A percentile compares a stretch with the other conserved stretches of the same genome.
Conservation (phyloP, 2,113 vertebrate genomes). For the Clarias gariepinus region DNA sequence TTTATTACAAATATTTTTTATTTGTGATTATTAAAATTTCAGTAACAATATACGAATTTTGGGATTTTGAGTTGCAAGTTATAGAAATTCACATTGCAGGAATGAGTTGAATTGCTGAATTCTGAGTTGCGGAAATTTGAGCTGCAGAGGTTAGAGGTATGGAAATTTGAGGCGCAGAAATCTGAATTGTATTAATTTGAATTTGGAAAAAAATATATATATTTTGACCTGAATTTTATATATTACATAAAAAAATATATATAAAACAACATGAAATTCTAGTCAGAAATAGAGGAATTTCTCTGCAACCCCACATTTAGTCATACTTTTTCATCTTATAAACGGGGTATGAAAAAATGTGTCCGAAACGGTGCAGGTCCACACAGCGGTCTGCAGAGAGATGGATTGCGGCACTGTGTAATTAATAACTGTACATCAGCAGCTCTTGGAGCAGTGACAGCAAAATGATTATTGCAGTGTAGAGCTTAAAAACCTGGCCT, state of each 20-base stretch:
- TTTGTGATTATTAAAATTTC: too few species aligned
- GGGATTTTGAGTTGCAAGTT: neutral
- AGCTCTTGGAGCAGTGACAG: conserved; percentile 55
- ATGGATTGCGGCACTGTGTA: conserved; percentile 60
- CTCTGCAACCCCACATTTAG: neutral
- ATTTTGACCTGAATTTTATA: neutral
- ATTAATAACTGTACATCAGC: conserved; percentile 69
- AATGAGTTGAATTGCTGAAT: neutral
- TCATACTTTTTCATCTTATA: conserved; percentile 63
- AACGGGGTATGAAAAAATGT: conserved; percentile 68
- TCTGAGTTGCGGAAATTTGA: neutral
- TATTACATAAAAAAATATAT: neutral
- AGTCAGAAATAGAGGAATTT: neutral
- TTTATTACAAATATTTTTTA: too few species aligned
- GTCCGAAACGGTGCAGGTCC: conserved; percentile 68
- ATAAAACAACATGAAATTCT: neutral
- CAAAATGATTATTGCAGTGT: conserved; percentile 62
- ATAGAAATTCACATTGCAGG: neutral
- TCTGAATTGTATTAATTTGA: neutral
- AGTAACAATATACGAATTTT: too few species aligned
- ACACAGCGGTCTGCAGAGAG: conserved; percentile 58
- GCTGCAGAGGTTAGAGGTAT: too few species aligned
- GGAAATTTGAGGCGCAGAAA: neutral
- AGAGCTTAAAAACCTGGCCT: conserved; percentile 56
- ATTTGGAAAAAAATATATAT: neutral